These are phyloP conservation scores for Anser cygnoides DNA, from an alignment of 2,113 vertebrate species.

Conservation along the genomic window DNA sequence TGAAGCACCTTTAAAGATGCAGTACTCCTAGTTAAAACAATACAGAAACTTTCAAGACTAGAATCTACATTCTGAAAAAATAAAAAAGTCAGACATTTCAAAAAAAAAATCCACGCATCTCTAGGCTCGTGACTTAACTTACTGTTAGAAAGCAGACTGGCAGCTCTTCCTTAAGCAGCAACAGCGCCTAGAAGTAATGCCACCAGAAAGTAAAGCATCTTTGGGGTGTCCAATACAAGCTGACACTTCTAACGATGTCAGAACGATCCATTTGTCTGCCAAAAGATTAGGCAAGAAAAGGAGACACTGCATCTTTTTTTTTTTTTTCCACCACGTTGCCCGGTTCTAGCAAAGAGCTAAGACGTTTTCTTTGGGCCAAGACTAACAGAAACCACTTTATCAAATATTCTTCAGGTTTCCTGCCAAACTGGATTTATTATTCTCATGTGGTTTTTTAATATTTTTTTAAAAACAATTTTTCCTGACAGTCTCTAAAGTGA, in stretches of 20 bases:
- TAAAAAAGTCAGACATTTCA: conserved; percentile 14
- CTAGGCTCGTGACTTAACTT: conserved; percentile 48
- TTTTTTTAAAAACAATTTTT: conserved; percentile 13
- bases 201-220: conserved; percentile 26
- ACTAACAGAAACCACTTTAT: conserved; percentile 57
- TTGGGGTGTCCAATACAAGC: conserved; percentile 28
- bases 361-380: conserved; percentile 53
- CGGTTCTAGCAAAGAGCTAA: conserved; percentile 35
- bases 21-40: conserved; percentile 59
- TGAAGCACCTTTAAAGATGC: conserved; percentile 53
- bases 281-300: conserved; percentile 44
- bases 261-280: conserved; percentile 33
- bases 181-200: conserved; percentile 1
- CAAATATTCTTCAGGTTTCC: conserved; percentile 36
- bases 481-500: conserved; percentile 55
- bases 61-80: conserved; percentile 59
- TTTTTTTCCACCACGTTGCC: conserved; percentile 8
- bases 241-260: conserved; percentile 8
- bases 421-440: conserved; percentile 19
- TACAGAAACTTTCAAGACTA: conserved; percentile 64
- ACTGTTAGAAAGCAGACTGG: conserved; percentile 56
- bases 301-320: conserved; percentile 36
- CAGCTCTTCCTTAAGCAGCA: conserved; percentile 18
- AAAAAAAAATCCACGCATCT: conserved; percentile 42
- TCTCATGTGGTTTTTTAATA: conserved; percentile 1